phyloP scores from a whole-genome alignment of 1,140 invertebrate species.

The Drosophila funebris region DNA sequence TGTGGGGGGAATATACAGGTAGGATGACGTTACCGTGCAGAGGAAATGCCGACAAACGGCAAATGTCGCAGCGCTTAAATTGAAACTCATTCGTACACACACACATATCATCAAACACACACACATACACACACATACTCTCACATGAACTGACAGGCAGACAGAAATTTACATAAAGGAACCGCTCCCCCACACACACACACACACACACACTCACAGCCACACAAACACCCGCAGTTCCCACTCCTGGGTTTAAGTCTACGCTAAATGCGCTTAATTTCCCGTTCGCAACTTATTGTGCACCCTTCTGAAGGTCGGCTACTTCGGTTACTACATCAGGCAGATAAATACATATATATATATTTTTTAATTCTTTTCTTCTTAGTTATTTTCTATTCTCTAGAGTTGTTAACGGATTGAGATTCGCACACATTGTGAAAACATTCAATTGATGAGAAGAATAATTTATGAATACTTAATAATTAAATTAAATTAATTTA shows the following conservation, averaged over 20 bases:
- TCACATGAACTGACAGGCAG: slow-evolving; percentile 3
- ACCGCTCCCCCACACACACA: slow-evolving; percentile 19
- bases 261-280: slow-evolving; percentile 76
- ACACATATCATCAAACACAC: slow-evolving; percentile 10
- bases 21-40: slow-evolving; percentile 33
- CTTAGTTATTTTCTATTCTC: too few relatives aligned
- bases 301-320: slow-evolving; percentile 6
- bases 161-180: slow-evolving; percentile 59
- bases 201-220: background rate
- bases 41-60: slow-evolving; percentile 70
- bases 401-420: too few relatives aligned
- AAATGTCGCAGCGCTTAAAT: slow-evolving; percentile 67
- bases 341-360: background rate
- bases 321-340: background rate
- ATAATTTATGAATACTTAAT: too few relatives aligned
- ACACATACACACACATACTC: background rate
- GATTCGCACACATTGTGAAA: too few relatives aligned
- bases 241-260: slow-evolving; percentile 24
- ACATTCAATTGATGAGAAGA: too few relatives aligned
- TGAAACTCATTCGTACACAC: slow-evolving; percentile 43
- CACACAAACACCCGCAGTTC: background rate
- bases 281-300: slow-evolving; percentile 56
- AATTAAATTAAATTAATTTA: too few relatives aligned
- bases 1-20: slow-evolving; percentile 47
- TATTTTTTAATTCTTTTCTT: background rate